Percentiles rank a stretch among this genome's conserved stretches.
phyloP scores from a whole-genome alignment of 1,140 invertebrate species.

The Andrena cerasifolii region DNA sequence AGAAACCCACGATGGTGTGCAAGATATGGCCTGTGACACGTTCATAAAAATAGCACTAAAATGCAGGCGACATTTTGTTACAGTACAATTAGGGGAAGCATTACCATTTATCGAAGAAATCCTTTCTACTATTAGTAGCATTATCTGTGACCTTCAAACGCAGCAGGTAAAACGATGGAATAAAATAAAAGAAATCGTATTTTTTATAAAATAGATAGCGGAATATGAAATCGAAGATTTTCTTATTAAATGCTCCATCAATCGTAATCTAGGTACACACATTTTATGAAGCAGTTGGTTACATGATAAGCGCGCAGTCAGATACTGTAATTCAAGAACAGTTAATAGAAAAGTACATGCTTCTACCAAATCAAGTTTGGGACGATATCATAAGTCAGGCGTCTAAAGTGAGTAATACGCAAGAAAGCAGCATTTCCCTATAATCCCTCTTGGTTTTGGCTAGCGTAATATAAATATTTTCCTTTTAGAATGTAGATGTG shows the following conservation, averaged over 20 bases:
- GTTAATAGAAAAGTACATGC: constrained; percentile 99
- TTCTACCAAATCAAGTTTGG: constrained; percentile 99
- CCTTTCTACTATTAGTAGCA: constrained; percentile 96
- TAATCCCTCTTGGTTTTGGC: background rate
- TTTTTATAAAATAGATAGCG: too few species aligned
- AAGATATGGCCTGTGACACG: constrained; percentile 99
- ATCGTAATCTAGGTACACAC: constrained; percentile 93
- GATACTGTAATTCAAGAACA: constrained; percentile 95
- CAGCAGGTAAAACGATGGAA: constrained; percentile 88
- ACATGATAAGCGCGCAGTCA: constrained; percentile 98
- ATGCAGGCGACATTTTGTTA: constrained; percentile 98
- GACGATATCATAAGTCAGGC: constrained; percentile 99
- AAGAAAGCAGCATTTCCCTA: background rate
- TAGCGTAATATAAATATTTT: constrained; percentile 57
- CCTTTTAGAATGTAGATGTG: constrained; percentile 93
- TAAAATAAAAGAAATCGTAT: background rate
- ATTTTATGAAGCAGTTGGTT: constrained; percentile 99
- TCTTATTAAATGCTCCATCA: constrained; percentile 6
- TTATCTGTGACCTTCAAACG: constrained; percentile 99
- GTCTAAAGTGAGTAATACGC: constrained; percentile 85
- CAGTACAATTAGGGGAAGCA: constrained; percentile 97
- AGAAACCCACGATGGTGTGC: constrained; percentile 99
- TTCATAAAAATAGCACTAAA: constrained; percentile 99
- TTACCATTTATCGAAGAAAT: constrained; percentile 99
- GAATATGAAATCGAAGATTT: background rate